phyloP scores from a whole-genome alignment of 2,113 vertebrate genomes.

The Diadophis punctatus region DNA sequence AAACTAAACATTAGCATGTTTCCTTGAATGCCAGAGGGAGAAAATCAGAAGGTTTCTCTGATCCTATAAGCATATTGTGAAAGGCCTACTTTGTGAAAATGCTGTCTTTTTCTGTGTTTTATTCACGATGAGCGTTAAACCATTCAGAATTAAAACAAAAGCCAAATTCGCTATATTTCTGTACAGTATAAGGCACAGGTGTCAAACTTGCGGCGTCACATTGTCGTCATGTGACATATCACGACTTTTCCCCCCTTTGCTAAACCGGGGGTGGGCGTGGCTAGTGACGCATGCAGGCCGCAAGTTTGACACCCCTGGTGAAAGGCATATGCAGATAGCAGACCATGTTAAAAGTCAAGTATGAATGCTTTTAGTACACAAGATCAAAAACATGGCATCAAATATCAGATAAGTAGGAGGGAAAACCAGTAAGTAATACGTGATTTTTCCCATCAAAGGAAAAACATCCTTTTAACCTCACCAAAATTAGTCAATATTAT shows the following conservation, averaged over 20 bases:
- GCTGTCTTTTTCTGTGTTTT: background rate
- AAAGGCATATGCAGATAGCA: background rate
- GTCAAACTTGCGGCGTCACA: too few species aligned
- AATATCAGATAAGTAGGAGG: background rate
- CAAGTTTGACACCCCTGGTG: too few species aligned
- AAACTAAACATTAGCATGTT: background rate
- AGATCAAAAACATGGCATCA: background rate
- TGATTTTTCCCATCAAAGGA: background rate
- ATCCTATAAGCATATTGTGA: background rate
- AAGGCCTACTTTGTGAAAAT: background rate
- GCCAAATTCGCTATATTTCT: background rate
- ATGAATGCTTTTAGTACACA: background rate
- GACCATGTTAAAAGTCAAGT: background rate
- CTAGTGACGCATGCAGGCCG: too few species aligned
- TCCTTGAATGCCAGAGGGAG: background rate
- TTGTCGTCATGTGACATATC: too few species aligned
- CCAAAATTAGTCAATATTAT: background rate
- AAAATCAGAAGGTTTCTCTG: background rate
- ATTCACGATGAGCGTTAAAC: background rate
- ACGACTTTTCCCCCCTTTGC: too few species aligned
- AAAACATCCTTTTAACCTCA: background rate
- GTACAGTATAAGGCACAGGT: rapidly evolving
- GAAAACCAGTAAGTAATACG: background rate
- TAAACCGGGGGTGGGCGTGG: too few species aligned
- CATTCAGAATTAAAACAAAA: background rate